phyloP scores from a whole-genome alignment of 2,797 vertebrate species.

The Streptopelia turtur region DNA sequence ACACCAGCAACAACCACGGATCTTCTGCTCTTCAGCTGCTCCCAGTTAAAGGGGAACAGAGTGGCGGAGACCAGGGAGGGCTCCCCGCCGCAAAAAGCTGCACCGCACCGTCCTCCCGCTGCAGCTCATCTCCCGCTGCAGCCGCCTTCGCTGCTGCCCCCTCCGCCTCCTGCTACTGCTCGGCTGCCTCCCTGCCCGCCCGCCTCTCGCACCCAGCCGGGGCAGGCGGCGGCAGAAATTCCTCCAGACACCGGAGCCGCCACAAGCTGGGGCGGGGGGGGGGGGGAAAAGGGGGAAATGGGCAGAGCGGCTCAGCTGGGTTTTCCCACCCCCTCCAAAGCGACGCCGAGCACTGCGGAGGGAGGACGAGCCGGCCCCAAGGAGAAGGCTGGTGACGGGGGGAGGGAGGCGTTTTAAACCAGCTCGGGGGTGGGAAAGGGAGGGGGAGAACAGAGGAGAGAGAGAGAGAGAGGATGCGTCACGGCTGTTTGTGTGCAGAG shows the following conservation, averaged over 20 bases:
- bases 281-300: not conserved
- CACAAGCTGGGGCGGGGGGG: not conserved
- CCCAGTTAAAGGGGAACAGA: not conserved
- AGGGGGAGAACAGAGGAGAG: not conserved
- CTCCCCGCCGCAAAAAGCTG: constrained; percentile 42
- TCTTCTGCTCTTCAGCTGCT: not conserved
- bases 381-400: constrained; percentile 30
- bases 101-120: constrained; percentile 47
- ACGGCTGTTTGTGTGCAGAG: constrained; percentile 42
- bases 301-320: not conserved
- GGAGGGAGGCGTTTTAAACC: constrained; percentile 41
- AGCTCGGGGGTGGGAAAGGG: not conserved
- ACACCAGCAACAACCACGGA: not conserved
- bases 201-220: constrained; percentile 12
- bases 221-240: constrained; percentile 58
- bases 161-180: constrained; percentile 2
- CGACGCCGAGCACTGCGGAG: not conserved
- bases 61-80: constrained; percentile 28
- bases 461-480: constrained; percentile 35
- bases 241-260: constrained; percentile 65
- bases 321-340: constrained; percentile 20
- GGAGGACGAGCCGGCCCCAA: constrained; percentile 18
- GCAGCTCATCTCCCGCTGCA: constrained; percentile 68
- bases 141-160: constrained; percentile 28
- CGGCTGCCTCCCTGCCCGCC: constrained; percentile 30